Conservation (phyloP, 2,113 vertebrate species). For the Panthera leo region DNA sequence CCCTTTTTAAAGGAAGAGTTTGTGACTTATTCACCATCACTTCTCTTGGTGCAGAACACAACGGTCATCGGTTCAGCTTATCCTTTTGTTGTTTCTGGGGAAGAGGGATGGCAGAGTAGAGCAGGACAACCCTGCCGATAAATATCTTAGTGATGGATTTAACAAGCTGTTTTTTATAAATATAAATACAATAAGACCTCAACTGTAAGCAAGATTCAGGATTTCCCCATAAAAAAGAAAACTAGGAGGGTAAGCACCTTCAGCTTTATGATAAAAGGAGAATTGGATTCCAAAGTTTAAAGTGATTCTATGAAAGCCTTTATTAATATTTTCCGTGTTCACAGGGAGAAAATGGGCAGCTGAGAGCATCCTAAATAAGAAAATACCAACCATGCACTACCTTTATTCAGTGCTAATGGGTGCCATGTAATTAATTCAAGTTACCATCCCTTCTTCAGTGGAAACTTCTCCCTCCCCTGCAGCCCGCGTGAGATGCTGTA, state of each 20-base stretch:
- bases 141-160: not conserved
- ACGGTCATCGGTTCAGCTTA: not conserved
- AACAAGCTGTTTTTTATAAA: not conserved
- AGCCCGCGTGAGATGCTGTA: not conserved
- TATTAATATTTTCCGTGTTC: slow-evolving; percentile 68
- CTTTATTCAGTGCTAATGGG: slow-evolving; percentile 70
- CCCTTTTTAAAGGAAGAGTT: not conserved
- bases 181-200: not conserved
- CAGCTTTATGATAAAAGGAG: not conserved
- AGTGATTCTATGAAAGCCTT: not conserved
- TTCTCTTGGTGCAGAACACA: not conserved
- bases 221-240: slow-evolving; percentile 25
- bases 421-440: slow-evolving; percentile 67
- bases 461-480: slow-evolving; percentile 39
- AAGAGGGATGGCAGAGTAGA: not conserved
- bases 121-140: not conserved
- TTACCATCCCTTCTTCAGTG: slow-evolving; percentile 39
- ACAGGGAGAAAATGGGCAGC: slow-evolving; percentile 57
- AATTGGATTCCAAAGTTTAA: not conserved
- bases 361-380: slow-evolving; percentile 55
- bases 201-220: not conserved
- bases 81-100: not conserved
- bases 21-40: not conserved
- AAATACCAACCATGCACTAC: slow-evolving; percentile 44
- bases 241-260: not conserved